Percentiles rank a stretch among this genome's conserved stretches.
phyloP scores from a whole-genome alignment of 2,888 invertebrate genomes.

The Papilio elwesi region DNA sequence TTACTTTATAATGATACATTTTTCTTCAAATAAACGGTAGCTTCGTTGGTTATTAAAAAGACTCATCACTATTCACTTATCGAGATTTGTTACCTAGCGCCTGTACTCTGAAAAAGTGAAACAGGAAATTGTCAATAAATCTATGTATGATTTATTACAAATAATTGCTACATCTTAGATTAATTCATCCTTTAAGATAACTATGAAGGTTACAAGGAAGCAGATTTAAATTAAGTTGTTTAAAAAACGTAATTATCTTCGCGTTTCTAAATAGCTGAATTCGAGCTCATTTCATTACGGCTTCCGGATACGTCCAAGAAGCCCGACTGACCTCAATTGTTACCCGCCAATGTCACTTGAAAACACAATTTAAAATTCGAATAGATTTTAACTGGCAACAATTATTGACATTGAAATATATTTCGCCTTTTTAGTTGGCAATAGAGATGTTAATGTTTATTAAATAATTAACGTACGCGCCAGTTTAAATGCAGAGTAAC shows the following conservation, averaged over 20 bases:
- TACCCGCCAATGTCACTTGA: conserved; percentile 39
- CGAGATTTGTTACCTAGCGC: background rate
- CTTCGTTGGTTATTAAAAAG: background rate
- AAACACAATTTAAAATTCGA: conserved; percentile 39
- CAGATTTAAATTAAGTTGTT: conserved; percentile 1
- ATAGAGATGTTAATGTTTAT: background rate
- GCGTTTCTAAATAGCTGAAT: conserved; percentile 6
- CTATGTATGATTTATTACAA: conserved; percentile 4
- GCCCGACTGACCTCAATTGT: conserved; percentile 43
- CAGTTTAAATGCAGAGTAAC: too few relatives aligned
- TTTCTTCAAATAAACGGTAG: too few relatives aligned
- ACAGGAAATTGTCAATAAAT: conserved; percentile 6
- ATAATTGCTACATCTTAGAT: conserved; percentile 13
- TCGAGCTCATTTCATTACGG: conserved; percentile 11
- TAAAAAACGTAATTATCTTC: conserved; percentile 11
- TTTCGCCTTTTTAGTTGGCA: conserved; percentile 22
- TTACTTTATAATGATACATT: too few relatives aligned
- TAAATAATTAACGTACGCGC: background rate
- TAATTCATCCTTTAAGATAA: conserved; percentile 10
- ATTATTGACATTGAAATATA: conserved; percentile 25
- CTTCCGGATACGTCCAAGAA: conserved; percentile 41
- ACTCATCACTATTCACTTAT: background rate
- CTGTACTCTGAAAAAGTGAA: background rate
- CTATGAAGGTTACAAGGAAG: conserved; percentile 12
- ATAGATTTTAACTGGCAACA: conserved; percentile 17